A percentile compares a stretch with the other conserved stretches of the same genome.
Evolutionary conservation across 2,888 invertebrate genomes (phyloP).

Genomic region (Apamea crenata): DNA sequence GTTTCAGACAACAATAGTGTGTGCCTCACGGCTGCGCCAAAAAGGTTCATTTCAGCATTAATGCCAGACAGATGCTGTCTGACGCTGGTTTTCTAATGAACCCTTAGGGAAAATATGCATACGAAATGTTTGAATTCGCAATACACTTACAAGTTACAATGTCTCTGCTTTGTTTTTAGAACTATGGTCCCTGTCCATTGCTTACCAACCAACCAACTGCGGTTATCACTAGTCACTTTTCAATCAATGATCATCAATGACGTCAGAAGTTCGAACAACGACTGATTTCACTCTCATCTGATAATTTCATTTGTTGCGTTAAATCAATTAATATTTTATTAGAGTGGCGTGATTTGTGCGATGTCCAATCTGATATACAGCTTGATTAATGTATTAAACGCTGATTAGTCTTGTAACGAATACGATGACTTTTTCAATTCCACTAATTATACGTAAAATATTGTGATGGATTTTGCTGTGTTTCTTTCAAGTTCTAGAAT

Average conservation of each 20-base stretch:
- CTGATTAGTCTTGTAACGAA: slow-evolving; percentile 30
- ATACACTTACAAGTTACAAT: background rate
- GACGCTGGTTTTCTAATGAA: no score
- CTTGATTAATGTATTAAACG: slow-evolving; percentile 35
- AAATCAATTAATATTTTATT: slow-evolving; percentile 45
- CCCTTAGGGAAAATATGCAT: no score
- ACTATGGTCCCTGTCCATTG: background rate
- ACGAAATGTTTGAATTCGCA: background rate
- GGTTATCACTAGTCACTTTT: no score
- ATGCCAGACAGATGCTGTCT: no score
- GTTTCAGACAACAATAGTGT: no score
- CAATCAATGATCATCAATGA: no score
- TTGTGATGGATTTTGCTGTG: background rate
- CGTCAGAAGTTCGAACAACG: background rate
- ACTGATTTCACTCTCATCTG: slow-evolving; percentile 26
- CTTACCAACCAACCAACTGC: no score
- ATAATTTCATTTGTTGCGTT: slow-evolving; percentile 37
- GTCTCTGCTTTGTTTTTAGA: background rate
- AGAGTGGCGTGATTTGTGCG: slow-evolving; percentile 37
- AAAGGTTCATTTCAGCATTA: no score
- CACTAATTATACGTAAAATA: slow-evolving; percentile 32
- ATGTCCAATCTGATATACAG: slow-evolving; percentile 17
- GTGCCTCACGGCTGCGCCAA: no score
- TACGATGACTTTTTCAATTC: slow-evolving; percentile 25
- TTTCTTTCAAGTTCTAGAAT: background rate